These are phyloP conservation scores for Cyanoderma ruficeps DNA, from an alignment of 2,113 vertebrate genomes.

Conservation along the genomic window DNA sequence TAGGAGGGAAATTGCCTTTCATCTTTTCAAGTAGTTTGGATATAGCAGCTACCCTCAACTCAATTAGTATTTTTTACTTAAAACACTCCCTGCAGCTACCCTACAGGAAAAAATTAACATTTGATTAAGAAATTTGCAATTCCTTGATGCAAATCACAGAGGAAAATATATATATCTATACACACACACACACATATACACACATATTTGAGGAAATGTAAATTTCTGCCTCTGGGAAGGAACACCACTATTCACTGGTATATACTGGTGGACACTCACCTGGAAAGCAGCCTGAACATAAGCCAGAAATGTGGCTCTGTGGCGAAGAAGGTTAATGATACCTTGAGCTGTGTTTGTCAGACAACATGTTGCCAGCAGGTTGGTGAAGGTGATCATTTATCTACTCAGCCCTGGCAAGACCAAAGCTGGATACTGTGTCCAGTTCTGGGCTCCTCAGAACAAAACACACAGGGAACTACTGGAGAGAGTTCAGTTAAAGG, in stretches of 20 bases:
- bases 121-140: not conserved
- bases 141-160: not conserved
- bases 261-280: not conserved
- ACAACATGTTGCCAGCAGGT: not conserved
- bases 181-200: fast-evolving
- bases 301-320: not conserved
- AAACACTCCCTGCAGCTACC: not conserved
- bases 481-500: not conserved
- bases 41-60: not conserved
- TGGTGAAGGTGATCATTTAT: not conserved
- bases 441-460: not conserved
- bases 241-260: not conserved
- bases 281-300: not conserved
- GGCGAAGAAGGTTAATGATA: not conserved
- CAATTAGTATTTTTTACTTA: conserved; percentile 42
- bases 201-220: not conserved
- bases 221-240: not conserved
- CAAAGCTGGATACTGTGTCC: not conserved
- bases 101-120: not conserved
- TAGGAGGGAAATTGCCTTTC: not conserved
- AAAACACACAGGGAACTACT: not conserved
- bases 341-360: not conserved
- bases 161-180: not conserved
- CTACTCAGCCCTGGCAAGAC: not conserved
- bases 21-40: not conserved